phyloP scores from a whole-genome alignment of 2,888 invertebrate species.

The Norana najaformis region DNA sequence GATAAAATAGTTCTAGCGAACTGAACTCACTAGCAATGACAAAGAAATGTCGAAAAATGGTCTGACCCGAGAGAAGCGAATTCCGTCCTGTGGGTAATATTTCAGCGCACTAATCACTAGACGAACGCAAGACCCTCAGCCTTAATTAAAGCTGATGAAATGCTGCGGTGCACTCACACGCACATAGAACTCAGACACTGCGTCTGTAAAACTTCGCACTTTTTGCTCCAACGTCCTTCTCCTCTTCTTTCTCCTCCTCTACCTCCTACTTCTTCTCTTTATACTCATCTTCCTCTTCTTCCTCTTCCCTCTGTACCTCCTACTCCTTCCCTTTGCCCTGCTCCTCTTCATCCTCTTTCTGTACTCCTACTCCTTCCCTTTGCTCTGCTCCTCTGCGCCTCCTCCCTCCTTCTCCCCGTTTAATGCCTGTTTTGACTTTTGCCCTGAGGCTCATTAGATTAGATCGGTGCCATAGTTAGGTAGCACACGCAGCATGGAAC shows the following conservation, averaged over 20 bases:
- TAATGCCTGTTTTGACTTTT: not conserved
- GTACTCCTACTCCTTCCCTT: too few species aligned
- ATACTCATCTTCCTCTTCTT: too few species aligned
- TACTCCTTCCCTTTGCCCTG: not conserved
- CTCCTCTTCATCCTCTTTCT: not conserved
- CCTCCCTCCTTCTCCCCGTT: not conserved
- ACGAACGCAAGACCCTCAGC: not conserved
- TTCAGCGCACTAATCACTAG: too few species aligned
- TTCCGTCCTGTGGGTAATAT: not conserved
- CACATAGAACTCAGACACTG: not conserved
- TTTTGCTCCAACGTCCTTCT: not conserved
- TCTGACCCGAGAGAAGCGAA: not conserved
- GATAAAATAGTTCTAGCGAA: not conserved
- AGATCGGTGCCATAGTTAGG: conserved; percentile 4
- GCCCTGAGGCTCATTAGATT: not conserved
- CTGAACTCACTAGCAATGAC: not conserved
- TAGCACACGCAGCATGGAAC: not conserved
- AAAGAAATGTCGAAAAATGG: not conserved
- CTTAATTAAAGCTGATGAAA: not conserved
- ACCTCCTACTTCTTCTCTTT: too few species aligned
- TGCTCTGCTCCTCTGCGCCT: too few species aligned
- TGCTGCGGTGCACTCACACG: not conserved
- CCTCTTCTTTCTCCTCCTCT: not conserved
- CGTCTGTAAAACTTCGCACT: not conserved
- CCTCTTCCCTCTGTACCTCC: not conserved